These are phyloP conservation scores for Agrochola circellaris DNA, from an alignment of 2,888 invertebrate genomes.

Conservation along the genomic window DNA sequence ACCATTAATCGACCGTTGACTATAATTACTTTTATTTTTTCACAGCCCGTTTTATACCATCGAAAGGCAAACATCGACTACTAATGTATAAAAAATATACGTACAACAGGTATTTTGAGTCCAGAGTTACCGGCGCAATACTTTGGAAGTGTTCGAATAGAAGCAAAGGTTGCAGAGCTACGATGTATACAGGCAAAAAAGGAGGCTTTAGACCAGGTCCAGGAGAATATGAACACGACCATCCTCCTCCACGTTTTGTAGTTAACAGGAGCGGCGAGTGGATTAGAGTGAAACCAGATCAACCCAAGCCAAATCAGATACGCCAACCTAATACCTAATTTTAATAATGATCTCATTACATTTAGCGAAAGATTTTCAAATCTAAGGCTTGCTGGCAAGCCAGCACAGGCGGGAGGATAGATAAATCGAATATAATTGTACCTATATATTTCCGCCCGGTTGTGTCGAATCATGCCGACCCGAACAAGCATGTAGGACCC, in stretches of 20 bases:
- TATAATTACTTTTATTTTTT: slow-evolving; percentile 20
- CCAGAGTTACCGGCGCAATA: slow-evolving; percentile 30
- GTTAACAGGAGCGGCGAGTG: slow-evolving; percentile 43
- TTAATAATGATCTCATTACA: slow-evolving; percentile 4
- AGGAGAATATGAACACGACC: slow-evolving; percentile 37
- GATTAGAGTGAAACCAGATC: slow-evolving; percentile 31
- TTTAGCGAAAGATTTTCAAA: background rate
- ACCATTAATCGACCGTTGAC: background rate
- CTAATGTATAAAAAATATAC: slow-evolving; percentile 66
- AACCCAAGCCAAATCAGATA: background rate
- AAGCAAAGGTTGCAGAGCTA: slow-evolving; percentile 55
- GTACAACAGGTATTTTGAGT: slow-evolving; percentile 54
- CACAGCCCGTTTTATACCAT: slow-evolving; percentile 57
- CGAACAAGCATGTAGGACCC: background rate
- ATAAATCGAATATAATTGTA: background rate
- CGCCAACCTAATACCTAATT: background rate
- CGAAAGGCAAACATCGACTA: slow-evolving; percentile 66
- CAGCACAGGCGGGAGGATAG: background rate
- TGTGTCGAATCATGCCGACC: too few species aligned
- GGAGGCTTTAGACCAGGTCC: slow-evolving; percentile 27
- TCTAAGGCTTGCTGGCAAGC: background rate
- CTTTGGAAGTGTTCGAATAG: slow-evolving; percentile 62
- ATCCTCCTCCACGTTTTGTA: slow-evolving; percentile 51
- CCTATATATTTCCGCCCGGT: too few species aligned
- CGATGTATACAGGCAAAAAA: slow-evolving; percentile 28